phyloP scores from a whole-genome alignment of 2,797 vertebrate species.

The Helarctos malayanus region DNA sequence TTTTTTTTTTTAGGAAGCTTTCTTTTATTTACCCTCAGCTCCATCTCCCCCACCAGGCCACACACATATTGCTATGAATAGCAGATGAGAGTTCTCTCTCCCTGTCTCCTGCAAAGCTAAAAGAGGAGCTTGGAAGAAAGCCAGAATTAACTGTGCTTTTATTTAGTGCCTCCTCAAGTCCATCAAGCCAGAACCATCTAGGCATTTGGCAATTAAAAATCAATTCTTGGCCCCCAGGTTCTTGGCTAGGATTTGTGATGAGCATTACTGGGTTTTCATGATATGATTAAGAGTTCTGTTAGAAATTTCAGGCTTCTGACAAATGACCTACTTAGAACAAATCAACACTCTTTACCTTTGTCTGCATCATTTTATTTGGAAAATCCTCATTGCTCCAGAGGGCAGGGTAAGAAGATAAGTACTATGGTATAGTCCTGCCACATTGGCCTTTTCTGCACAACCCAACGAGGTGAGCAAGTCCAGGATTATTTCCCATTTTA shows the following conservation, averaged over 20 bases:
- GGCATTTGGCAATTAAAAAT: slow-evolving; percentile 56
- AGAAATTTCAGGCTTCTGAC: slow-evolving; percentile 59
- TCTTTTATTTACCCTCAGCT: slow-evolving; percentile 59
- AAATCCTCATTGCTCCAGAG: background rate
- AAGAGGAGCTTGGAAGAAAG: slow-evolving; percentile 70
- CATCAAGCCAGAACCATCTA: slow-evolving; percentile 59
- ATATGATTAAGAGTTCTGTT: slow-evolving; percentile 52
- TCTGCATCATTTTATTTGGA: slow-evolving; percentile 44
- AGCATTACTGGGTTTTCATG: slow-evolving; percentile 34
- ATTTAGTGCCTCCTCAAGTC: slow-evolving; percentile 71
- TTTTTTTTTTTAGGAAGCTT: slow-evolving; percentile 51
- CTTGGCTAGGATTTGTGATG: slow-evolving; percentile 61
- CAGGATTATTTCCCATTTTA: slow-evolving; percentile 59
- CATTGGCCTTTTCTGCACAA: slow-evolving; percentile 63
- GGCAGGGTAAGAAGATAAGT: slow-evolving; percentile 26
- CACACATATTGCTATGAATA: slow-evolving; percentile 75
- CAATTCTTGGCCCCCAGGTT: slow-evolving; percentile 27
- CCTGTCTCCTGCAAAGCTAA: background rate
- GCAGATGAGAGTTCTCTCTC: slow-evolving; percentile 51
- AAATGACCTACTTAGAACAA: slow-evolving; percentile 58
- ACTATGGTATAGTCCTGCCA: slow-evolving; percentile 16
- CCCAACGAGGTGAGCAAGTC: slow-evolving; percentile 65
- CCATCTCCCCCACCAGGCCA: background rate
- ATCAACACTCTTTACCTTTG: slow-evolving; percentile 22
- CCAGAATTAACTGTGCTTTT: slow-evolving; percentile 73